A percentile compares a stretch with the other conserved stretches of the same genome.
phyloP scores from a whole-genome alignment of 2,888 invertebrate genomes.

The Temnothorax unifasciatus region DNA sequence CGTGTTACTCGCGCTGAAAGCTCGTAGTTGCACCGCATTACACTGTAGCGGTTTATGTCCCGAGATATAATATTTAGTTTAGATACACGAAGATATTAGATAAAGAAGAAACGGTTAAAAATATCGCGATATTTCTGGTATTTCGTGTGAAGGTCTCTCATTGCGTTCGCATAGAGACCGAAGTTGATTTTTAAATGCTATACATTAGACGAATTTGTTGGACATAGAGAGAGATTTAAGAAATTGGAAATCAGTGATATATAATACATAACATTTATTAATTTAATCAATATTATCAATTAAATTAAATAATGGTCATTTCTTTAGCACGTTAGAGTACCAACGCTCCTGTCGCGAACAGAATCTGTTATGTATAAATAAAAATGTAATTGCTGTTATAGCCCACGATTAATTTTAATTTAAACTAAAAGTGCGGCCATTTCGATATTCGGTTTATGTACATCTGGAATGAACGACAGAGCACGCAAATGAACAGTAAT shows the following conservation, averaged over 20 bases:
- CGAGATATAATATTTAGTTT: constrained; percentile 46
- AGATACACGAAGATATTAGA: constrained; percentile 42
- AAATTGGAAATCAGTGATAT: background rate
- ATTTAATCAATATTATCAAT: constrained; percentile 19
- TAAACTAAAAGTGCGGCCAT: background rate
- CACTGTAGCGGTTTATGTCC: constrained; percentile 39
- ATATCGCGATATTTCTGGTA: background rate
- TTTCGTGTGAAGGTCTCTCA: background rate
- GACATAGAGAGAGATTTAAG: background rate
- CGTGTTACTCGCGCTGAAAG: constrained; percentile 33
- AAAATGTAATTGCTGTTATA: constrained; percentile 2
- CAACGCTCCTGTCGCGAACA: background rate
- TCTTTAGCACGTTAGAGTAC: background rate
- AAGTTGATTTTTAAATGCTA: background rate
- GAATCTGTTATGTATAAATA: background rate
- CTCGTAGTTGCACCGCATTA: constrained; percentile 48
- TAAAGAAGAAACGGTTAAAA: constrained; percentile 21
- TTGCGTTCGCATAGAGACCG: background rate
- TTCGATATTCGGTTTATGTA: background rate
- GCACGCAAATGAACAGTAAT: background rate
- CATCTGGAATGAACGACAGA: background rate
- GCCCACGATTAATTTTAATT: constrained; percentile 12
- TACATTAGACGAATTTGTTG: background rate
- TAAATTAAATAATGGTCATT: constrained; percentile 1
- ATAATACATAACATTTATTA: background rate